Conservation (phyloP, 2,113 vertebrate species). For the Gadus chalcogrammus region DNA sequence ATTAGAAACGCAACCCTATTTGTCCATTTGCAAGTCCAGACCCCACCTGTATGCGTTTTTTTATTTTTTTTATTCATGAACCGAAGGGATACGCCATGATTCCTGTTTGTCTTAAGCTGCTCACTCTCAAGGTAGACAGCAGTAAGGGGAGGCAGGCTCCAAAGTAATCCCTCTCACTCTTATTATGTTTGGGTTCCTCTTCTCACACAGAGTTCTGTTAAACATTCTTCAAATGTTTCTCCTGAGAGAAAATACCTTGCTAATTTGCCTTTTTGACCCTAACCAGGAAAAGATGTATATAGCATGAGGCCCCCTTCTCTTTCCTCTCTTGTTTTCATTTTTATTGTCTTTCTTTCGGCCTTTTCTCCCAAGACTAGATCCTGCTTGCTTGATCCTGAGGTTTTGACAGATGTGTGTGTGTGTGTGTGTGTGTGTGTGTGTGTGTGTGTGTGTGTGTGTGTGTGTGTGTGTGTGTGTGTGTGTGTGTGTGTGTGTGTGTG, state of each 20-base stretch:
- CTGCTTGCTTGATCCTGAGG: conserved; percentile 6
- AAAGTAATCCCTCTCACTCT: conserved; percentile 1
- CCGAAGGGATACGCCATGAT: too few relatives aligned
- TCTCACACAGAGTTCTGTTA: conserved; percentile 28
- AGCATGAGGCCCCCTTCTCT: background rate
- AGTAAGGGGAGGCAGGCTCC: conserved; percentile 9
- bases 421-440: background rate
- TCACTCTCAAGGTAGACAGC: background rate
- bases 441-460: too few relatives aligned
- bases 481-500: too few relatives aligned
- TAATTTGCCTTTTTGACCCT: conserved; percentile 41
- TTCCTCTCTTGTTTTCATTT: background rate
- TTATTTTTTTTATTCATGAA: too few relatives aligned
- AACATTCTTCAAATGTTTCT: conserved; percentile 57
- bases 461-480: too few relatives aligned
- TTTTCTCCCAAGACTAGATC: conserved; percentile 2
- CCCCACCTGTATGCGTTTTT: too few relatives aligned
- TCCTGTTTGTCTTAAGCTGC: too few relatives aligned
- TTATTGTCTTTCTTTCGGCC: conserved; percentile 3
- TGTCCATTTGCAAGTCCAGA: too few relatives aligned
- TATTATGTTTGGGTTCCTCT: conserved; percentile 32
- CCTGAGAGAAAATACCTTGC: conserved; percentile 35
- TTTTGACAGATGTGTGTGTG: conserved; percentile 9
- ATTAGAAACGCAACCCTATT: too few relatives aligned
- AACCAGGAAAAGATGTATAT: conserved; percentile 33